Evolutionary conservation across 2,888 invertebrate species (phyloP).

Genomic region (Lottia scabra): DNA sequence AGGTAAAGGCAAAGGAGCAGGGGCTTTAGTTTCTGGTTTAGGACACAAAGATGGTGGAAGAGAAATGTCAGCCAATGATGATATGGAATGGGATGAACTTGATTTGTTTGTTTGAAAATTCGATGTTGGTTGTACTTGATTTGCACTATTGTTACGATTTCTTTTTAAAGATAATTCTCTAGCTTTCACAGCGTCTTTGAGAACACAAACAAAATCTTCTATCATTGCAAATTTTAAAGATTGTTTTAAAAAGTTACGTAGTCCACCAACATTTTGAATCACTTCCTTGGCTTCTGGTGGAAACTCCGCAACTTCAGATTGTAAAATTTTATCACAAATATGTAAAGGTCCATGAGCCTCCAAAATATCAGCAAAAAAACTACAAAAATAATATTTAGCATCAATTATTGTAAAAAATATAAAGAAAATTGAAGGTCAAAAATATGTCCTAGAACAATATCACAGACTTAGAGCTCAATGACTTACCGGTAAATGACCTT

Average conservation of each 20-base stretch:
- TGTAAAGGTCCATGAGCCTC: constrained; percentile 46
- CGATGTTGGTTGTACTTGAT: background rate
- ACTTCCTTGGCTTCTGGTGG: constrained; percentile 44
- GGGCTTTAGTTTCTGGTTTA: background rate
- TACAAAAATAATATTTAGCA: constrained; percentile 22
- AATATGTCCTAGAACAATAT: too few relatives aligned
- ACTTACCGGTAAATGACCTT: too few relatives aligned
- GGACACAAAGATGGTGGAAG: background rate
- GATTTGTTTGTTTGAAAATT: background rate
- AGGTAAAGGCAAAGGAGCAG: background rate
- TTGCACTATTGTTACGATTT: constrained; percentile 11
- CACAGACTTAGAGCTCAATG: too few relatives aligned
- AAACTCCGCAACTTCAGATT: constrained; percentile 42
- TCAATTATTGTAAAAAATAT: background rate
- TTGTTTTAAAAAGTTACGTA: constrained; percentile 41
- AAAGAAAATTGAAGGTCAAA: too few relatives aligned
- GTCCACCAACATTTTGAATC: constrained; percentile 43
- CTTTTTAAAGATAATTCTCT: constrained; percentile 32
- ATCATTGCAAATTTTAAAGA: constrained; percentile 48
- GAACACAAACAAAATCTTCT: constrained; percentile 43
- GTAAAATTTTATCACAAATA: constrained; percentile 35
- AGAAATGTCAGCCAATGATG: constrained; percentile 11
- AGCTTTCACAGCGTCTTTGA: constrained; percentile 41
- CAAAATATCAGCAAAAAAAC: constrained; percentile 47
- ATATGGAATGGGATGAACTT: background rate